These are phyloP conservation scores for Acestrorhynchus altus DNA, from an alignment of 2,797 vertebrate species.

Conservation along the genomic window DNA sequence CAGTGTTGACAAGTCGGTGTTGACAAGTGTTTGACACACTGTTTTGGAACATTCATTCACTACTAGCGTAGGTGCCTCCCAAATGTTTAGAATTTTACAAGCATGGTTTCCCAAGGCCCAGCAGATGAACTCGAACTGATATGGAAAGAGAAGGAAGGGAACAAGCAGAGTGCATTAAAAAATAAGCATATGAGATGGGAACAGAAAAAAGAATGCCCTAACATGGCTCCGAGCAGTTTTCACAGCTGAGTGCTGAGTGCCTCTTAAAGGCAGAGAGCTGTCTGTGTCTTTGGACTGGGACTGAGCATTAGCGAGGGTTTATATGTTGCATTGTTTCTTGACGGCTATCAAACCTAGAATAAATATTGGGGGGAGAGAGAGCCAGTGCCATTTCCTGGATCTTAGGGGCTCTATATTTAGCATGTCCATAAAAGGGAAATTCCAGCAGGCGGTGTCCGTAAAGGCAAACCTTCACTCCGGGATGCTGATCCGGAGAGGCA, in stretches of 20 bases:
- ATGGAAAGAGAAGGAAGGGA: constrained; percentile 17
- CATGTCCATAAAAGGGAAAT: constrained; percentile 84
- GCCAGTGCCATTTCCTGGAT: constrained; percentile 68
- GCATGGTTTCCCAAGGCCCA: constrained; percentile 4
- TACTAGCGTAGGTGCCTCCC: neutral
- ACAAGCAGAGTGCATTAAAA: constrained; percentile 22
- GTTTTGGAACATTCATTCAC: constrained; percentile 37
- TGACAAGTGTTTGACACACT: neutral
- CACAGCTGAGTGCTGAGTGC: constrained; percentile 1
- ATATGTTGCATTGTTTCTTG: constrained; percentile 66
- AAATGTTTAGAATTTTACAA: constrained; percentile 41
- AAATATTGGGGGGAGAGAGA: constrained; percentile 65
- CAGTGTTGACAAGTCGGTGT: too few relatives aligned
- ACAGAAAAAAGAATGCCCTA: constrained; percentile 34
- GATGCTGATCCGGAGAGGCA: constrained; percentile 43
- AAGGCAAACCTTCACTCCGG: constrained; percentile 57
- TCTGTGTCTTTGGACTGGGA: constrained; percentile 31
- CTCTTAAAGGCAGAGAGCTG: constrained; percentile 16
- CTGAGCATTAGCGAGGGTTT: constrained; percentile 58
- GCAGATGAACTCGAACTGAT: neutral
- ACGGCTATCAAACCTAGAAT: constrained; percentile 63
- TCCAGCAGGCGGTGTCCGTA: constrained; percentile 65
- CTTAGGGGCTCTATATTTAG: constrained; percentile 79
- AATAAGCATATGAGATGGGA: neutral
- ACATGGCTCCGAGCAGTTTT: constrained; percentile 46